Percentiles rank a stretch among this genome's conserved stretches.
phyloP scores from a whole-genome alignment of 2,113 vertebrate species.

The Spheniscus mendiculus region DNA sequence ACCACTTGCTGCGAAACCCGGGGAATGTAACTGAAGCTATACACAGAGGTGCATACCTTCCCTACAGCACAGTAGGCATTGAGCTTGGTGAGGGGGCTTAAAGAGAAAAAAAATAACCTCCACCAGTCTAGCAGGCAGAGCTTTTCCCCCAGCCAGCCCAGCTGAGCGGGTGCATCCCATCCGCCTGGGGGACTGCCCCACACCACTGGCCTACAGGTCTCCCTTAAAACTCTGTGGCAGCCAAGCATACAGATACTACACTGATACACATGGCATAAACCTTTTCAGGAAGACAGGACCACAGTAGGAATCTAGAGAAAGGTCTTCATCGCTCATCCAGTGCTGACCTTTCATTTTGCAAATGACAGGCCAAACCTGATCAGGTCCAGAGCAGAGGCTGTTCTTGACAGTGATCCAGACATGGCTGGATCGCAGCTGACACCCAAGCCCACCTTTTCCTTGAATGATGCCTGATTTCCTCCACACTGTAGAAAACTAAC shows the following conservation, averaged over 20 bases:
- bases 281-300: neutral
- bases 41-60: rapidly evolving
- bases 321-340: neutral
- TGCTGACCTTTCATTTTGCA: neutral
- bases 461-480: neutral
- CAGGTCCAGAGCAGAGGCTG: neutral
- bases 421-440: neutral
- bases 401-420: neutral
- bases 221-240: neutral
- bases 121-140: neutral
- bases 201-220: neutral
- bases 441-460: neutral
- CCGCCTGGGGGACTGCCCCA: rapidly evolving
- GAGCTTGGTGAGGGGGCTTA: neutral
- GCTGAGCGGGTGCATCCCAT: neutral
- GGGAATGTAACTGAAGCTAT: neutral
- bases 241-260: neutral
- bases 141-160: neutral
- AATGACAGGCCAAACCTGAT: rapidly evolving
- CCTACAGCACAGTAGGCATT: neutral
- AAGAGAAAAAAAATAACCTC: neutral
- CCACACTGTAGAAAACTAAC: neutral
- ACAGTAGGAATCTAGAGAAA: neutral
- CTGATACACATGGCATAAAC: neutral
- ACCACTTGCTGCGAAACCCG: neutral